phyloP scores from a whole-genome alignment of 2,888 invertebrate genomes.

The Tetramorium bicarinatum region DNA sequence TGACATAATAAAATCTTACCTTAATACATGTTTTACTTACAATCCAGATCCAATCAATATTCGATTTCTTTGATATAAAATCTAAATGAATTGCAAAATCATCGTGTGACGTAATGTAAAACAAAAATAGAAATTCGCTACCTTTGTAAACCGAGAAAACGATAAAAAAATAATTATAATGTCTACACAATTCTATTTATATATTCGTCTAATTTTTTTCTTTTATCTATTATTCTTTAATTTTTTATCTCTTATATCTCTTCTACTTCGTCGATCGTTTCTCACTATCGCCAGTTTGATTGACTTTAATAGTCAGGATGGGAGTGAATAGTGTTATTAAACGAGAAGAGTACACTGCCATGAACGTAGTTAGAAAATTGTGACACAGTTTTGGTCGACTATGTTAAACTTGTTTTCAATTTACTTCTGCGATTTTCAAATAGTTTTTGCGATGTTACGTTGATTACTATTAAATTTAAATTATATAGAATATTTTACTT shows the following conservation, averaged over 20 bases:
- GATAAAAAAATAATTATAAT: neutral
- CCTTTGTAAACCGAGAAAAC: neutral
- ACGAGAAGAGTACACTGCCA: neutral
- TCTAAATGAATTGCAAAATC: neutral
- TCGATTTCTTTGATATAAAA: neutral
- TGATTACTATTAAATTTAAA: neutral
- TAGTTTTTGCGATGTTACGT: too few relatives aligned
- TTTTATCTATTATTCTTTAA: neutral
- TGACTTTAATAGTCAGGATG: neutral
- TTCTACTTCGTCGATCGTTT: neutral
- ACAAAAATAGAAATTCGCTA: neutral
- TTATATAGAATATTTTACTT: neutral
- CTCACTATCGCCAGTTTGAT: neutral
- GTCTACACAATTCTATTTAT: neutral
- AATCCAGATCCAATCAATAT: neutral
- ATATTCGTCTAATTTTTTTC: neutral
- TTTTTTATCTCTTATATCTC: neutral
- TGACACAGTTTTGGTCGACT: neutral
- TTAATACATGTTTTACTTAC: neutral
- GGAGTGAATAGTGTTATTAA: neutral
- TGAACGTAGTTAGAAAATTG: slow-evolving; percentile 12
- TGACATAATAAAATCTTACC: neutral
- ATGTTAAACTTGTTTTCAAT: neutral
- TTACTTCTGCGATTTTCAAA: neutral
- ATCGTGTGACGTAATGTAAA: neutral